A percentile compares a stretch with the other conserved stretches of the same genome.
Evolutionary conservation across 2,113 vertebrate genomes (phyloP).

Genomic region (Perognathus longimembris): DNA sequence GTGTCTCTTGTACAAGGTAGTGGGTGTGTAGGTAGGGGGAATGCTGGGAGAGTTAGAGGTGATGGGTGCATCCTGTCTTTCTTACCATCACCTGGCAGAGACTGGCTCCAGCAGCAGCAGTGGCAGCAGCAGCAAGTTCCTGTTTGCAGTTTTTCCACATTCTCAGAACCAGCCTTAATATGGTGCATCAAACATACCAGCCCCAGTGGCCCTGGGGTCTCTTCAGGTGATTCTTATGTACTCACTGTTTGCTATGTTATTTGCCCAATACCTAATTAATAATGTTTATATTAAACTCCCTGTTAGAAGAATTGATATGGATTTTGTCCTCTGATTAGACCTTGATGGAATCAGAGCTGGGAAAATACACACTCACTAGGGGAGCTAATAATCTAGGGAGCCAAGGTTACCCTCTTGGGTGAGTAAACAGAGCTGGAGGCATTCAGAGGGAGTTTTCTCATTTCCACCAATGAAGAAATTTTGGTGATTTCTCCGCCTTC

Average conservation of each 20-base stretch:
- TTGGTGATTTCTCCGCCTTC: background rate
- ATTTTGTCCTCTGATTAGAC: background rate
- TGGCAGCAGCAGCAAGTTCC: background rate
- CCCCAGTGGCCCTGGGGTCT: background rate
- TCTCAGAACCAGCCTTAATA: background rate
- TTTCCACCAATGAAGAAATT: background rate
- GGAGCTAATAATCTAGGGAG: background rate
- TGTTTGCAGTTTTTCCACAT: background rate
- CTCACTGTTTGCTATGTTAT: background rate
- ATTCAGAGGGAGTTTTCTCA: background rate
- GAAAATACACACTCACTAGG: background rate
- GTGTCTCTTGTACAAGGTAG: background rate
- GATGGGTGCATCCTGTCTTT: background rate
- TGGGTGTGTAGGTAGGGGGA: too few species aligned
- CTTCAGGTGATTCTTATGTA: background rate
- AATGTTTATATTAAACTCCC: background rate
- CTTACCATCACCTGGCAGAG: background rate
- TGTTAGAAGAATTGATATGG: background rate
- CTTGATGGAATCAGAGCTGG: background rate
- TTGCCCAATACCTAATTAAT: background rate
- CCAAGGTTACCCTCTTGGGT: background rate
- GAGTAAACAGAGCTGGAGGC: background rate
- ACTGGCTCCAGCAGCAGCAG: background rate
- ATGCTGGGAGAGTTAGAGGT: background rate
- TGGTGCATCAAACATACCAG: background rate